phyloP scores from a whole-genome alignment of 2,888 invertebrate genomes.

The Uloborus plumipes region DNA sequence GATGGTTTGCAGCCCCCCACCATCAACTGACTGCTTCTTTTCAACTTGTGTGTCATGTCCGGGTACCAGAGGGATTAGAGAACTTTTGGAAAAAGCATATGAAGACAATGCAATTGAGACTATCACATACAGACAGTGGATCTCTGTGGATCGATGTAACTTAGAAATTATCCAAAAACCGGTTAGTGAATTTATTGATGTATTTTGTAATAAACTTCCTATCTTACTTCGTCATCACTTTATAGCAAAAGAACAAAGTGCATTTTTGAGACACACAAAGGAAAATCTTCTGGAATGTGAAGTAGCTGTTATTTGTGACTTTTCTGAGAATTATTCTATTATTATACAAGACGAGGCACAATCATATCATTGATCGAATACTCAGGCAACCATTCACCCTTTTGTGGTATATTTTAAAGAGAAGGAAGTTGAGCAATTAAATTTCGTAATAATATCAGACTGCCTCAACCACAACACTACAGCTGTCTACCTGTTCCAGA shows the following conservation, averaged over 20 bases:
- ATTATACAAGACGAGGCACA: conserved; percentile 19
- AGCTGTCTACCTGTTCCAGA: conserved; percentile 2
- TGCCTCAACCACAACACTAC: background rate
- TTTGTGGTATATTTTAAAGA: conserved; percentile 17
- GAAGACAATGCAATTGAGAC: conserved; percentile 11
- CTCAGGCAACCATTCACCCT: conserved; percentile 1
- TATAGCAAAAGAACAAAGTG: background rate
- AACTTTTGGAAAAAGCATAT: background rate
- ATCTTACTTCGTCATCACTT: background rate
- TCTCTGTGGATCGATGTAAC: conserved; percentile 6
- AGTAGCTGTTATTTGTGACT: conserved; percentile 2
- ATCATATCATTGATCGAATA: background rate
- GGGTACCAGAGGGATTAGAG: background rate
- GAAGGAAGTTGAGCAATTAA: background rate
- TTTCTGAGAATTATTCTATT: background rate
- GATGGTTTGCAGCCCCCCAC: too few relatives aligned
- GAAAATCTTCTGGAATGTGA: conserved; percentile 4
- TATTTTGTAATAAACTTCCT: background rate
- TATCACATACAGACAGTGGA: conserved; percentile 8
- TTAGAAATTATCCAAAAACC: conserved; percentile 7
- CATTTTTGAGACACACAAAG: background rate
- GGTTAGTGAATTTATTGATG: conserved; percentile 4
- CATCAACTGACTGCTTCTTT: background rate
- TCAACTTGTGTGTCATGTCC: background rate
- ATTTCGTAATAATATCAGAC: background rate